These are phyloP conservation scores for Hirtodrosophila trivittata DNA, from an alignment of 2,888 invertebrate species.

Conservation along the genomic window DNA sequence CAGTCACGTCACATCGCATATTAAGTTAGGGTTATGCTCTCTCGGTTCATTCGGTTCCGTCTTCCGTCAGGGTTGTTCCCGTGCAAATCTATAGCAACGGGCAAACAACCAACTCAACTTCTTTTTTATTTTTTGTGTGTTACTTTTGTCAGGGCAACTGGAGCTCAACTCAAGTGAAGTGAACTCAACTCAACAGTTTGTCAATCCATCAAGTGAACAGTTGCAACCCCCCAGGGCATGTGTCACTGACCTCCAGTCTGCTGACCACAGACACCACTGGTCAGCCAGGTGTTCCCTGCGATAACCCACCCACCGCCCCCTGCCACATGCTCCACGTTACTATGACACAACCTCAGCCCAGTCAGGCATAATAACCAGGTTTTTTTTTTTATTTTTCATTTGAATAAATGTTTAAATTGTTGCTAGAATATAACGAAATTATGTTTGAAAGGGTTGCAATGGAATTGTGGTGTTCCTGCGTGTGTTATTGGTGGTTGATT, in stretches of 20 bases:
- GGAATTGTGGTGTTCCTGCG: constrained; percentile 6
- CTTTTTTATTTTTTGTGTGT: constrained; percentile 13
- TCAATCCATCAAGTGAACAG: constrained; percentile 50
- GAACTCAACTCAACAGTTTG: constrained; percentile 59
- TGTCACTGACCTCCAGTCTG: constrained; percentile 43
- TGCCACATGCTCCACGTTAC: neutral
- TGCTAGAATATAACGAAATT: constrained; percentile 23
- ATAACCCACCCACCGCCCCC: too few relatives aligned
- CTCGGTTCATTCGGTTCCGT: neutral
- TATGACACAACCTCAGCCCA: constrained; percentile 14
- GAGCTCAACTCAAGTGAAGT: constrained; percentile 4
- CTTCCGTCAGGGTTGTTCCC: constrained; percentile 30
- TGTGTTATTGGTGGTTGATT: constrained; percentile 34
- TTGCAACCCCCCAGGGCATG: constrained; percentile 22
- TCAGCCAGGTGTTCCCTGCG: constrained; percentile 10
- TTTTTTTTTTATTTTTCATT: constrained; percentile 25
- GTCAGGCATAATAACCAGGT: constrained; percentile 30
- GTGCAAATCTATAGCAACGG: constrained; percentile 41
- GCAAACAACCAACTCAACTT: constrained; percentile 28
- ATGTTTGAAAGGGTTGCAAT: constrained; percentile 41
- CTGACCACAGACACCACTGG: constrained; percentile 51
- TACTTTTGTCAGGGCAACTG: constrained; percentile 35
- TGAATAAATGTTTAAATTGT: constrained; percentile 35
- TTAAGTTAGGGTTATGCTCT: constrained; percentile 32
- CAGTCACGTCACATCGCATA: constrained; percentile 34